Evolutionary conservation across 2,113 vertebrate species (phyloP), one percentile per base, ranked within the genome.

Genomic region (Ancistrus triradiatus): DNA sequence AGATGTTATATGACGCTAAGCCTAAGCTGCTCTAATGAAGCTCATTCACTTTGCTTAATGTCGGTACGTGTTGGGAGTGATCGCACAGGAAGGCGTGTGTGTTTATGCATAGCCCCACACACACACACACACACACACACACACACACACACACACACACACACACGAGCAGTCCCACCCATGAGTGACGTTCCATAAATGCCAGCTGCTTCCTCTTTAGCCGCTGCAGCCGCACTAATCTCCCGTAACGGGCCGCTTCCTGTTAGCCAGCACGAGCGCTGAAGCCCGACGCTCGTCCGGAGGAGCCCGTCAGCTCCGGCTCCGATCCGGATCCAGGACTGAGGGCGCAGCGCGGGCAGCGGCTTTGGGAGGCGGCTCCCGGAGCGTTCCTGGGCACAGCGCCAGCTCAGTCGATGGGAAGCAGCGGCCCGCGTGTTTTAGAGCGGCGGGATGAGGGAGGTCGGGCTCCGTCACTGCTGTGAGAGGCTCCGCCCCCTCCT

Each of bases 231-330:
- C 44, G 24, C 43, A 18, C 3, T 46, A 44, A 64, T 52, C 53
- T n/a, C 42, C n/a, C 17, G 37, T 31, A 63, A 69, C 31, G 60
- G 47, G 53, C 64, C 11, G 47, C 44, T 69, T 69, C 52, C 25
- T 63, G 24, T 52, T 28, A 37, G 25, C 24, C 9, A 47, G 33
- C 37, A 25, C 9, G 5, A n/a, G n/a, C 46, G 13, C 24, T 58
- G 46, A 63, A 56, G 15, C 44, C 7, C 18, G 14, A 19, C 13
- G 25, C 19, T 27, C 37, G 25, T n/a, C 37, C 44, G 38, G 50
- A 55, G 2, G 19, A 53, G 37, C 11, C 10, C 35, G 31, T 51
- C 51, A 18, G 17, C 40, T 57, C 35, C 18, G 35, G 31, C 24
- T 44, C 6, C 40, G 61, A 22, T 56, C 35, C 55, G 60, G 55